phyloP scores from a whole-genome alignment of 2,888 invertebrate genomes.

The Hirudinaria manillensis region DNA sequence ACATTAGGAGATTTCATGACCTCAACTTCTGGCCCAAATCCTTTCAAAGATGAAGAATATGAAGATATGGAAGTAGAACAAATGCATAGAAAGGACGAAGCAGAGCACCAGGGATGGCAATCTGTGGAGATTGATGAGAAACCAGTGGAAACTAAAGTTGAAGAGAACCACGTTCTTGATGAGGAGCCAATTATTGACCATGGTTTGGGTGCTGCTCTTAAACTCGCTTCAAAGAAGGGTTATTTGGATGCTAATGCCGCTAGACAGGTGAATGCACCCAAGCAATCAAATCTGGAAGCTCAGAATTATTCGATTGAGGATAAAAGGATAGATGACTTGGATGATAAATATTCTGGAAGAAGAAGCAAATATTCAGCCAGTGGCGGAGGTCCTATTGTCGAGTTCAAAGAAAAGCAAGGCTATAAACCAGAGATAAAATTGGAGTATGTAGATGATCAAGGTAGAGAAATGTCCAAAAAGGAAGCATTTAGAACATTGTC shows the following conservation, averaged over 20 bases:
- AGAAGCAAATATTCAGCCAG: slow-evolving; percentile 45
- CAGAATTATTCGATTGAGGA: slow-evolving; percentile 54
- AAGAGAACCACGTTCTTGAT: slow-evolving; percentile 66
- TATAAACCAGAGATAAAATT: slow-evolving; percentile 90
- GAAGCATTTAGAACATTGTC: slow-evolving; percentile 90
- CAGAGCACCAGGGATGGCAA: slow-evolving; percentile 40
- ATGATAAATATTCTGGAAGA: slow-evolving; percentile 51
- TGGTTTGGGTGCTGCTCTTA: slow-evolving; percentile 86
- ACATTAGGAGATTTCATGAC: slow-evolving; percentile 91
- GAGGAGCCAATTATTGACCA: slow-evolving; percentile 78
- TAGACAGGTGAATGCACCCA: slow-evolving; percentile 60
- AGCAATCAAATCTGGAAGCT: slow-evolving; percentile 50
- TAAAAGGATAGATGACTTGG: slow-evolving; percentile 53
- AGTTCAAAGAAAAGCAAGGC: slow-evolving; percentile 82
- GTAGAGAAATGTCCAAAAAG: slow-evolving; percentile 81
- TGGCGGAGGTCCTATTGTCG: slow-evolving; percentile 69
- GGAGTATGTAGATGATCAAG: slow-evolving; percentile 94
- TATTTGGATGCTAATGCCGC: neutral
- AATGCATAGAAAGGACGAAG: slow-evolving; percentile 54
- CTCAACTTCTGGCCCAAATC: slow-evolving; percentile 59
- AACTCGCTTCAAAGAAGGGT: slow-evolving; percentile 82
- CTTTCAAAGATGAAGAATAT: slow-evolving; percentile 18
- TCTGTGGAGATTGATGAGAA: slow-evolving; percentile 66
- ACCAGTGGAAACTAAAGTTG: slow-evolving; percentile 50
- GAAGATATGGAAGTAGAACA: slow-evolving; percentile 58